Conservation (phyloP, 2,888 invertebrate species). For the Dolomedes plantarius region DNA sequence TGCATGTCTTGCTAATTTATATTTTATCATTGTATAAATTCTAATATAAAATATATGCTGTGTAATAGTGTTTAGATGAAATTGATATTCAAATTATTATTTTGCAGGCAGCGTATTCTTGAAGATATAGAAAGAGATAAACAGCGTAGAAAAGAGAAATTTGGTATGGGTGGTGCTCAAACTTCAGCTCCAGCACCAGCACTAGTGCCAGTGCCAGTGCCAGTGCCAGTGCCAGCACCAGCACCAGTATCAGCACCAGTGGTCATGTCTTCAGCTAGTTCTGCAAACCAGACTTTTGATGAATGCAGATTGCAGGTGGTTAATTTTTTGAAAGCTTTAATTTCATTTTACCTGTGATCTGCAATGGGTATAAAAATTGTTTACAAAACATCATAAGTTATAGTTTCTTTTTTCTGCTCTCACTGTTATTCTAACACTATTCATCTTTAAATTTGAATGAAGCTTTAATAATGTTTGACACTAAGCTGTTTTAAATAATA, state of each 20-base stretch:
- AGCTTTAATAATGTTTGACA: too few species aligned
- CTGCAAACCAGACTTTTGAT: slow-evolving; percentile 37
- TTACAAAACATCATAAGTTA: too few species aligned
- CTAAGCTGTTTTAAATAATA: too few species aligned
- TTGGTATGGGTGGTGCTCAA: slow-evolving; percentile 75
- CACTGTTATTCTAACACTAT: too few species aligned
- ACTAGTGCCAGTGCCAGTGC: not conserved
- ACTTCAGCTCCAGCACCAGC: slow-evolving; percentile 21
- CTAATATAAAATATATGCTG: too few species aligned
- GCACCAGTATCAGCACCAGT: not conserved
- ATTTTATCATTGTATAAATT: not conserved
- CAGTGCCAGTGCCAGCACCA: slow-evolving; percentile 19
- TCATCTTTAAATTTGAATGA: too few species aligned
- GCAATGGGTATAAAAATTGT: too few species aligned
- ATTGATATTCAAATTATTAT: not conserved
- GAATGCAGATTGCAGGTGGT: slow-evolving; percentile 63
- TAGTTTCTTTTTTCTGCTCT: too few species aligned
- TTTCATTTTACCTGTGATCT: too few species aligned
- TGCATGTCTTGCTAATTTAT: not conserved
- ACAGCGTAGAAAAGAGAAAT: slow-evolving; percentile 85
- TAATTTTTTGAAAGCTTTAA: too few species aligned
- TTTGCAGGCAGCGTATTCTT: slow-evolving; percentile 82
- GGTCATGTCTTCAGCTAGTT: not conserved
- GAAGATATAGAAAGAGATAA: slow-evolving; percentile 95
- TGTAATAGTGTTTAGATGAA: too few species aligned